Evolutionary conservation across 2,888 invertebrate species (phyloP).

Genomic region (Netelia virgata): DNA sequence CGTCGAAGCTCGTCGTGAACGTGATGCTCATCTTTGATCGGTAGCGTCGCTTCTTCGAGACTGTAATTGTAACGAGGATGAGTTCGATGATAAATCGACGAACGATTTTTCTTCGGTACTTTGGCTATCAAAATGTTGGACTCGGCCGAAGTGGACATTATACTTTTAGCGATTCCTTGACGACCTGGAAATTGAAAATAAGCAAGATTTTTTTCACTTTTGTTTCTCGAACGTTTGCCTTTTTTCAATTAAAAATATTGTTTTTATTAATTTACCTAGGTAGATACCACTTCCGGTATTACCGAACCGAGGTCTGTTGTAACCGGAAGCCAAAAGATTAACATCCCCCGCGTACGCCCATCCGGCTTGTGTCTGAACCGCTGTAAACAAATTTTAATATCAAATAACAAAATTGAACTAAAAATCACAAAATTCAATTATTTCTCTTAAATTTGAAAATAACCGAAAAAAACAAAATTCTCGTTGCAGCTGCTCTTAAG

Average conservation of each 20-base stretch:
- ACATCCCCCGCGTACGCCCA: conserved; percentile 85
- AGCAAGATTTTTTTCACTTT: not conserved
- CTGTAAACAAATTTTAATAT: conserved; percentile 72
- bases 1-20: conserved; percentile 55
- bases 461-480: not conserved
- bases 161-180: conserved; percentile 74
- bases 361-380: conserved; percentile 84
- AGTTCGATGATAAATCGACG: conserved; percentile 9
- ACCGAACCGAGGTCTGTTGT: conserved; percentile 82
- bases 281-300: conserved; percentile 86
- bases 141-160: conserved; percentile 66
- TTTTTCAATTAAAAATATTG: not conserved
- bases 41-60: conserved; percentile 11
- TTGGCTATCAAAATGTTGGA: conserved; percentile 71
- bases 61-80: conserved; percentile 51
- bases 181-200: conserved; percentile 74
- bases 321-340: conserved; percentile 86
- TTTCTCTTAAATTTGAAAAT: not conserved
- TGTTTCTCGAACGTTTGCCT: too few species aligned
- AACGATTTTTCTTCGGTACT: conserved; percentile 73
- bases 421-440: not conserved
- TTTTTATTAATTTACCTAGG: conserved; percentile 71
- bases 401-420: not conserved
- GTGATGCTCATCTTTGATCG: conserved; percentile 30
- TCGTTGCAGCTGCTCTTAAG: too few species aligned